phyloP scores from a whole-genome alignment of 92 coral and sea anemone species.

The Siderastrea radians region DNA sequence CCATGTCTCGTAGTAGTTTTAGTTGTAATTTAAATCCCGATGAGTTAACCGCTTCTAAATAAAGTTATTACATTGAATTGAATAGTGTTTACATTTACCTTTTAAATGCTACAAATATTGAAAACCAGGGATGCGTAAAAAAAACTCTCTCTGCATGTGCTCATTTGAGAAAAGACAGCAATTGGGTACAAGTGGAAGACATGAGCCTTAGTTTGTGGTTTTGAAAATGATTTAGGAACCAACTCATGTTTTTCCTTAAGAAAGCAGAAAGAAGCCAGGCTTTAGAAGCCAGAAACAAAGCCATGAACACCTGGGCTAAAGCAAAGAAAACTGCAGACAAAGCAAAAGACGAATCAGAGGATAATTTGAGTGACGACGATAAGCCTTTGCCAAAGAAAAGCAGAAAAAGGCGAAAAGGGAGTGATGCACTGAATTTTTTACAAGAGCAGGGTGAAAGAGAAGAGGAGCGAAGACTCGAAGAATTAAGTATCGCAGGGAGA shows the following conservation, averaged over 20 bases:
- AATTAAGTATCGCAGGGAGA: constrained; percentile 37
- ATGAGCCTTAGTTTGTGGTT: not conserved
- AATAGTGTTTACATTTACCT: too few species aligned
- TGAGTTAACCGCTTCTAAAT: too few species aligned
- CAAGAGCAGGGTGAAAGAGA: constrained; percentile 38
- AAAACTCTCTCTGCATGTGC: too few species aligned
- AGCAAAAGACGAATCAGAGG: constrained; percentile 3
- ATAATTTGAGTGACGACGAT: not conserved
- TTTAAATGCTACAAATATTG: too few species aligned
- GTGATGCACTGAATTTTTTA: constrained; percentile 56
- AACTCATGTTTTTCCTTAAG: not conserved
- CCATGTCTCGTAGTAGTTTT: too few species aligned
- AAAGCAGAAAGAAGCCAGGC: constrained; percentile 53
- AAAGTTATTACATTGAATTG: too few species aligned
- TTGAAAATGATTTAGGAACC: not conserved
- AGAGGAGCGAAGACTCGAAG: constrained; percentile 39
- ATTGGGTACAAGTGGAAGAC: too few species aligned
- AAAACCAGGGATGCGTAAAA: too few species aligned
- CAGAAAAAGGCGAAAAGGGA: constrained; percentile 50
- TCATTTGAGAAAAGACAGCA: too few species aligned
- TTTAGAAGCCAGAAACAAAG: constrained; percentile 35
- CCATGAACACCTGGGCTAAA: constrained; percentile 64
- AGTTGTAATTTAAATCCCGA: too few species aligned
- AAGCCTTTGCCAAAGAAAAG: constrained; percentile 9
- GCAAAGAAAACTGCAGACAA: constrained; percentile 9